Evolutionary conservation across 2,888 invertebrate species (phyloP), one percentile per base, ranked within the genome.

Genomic region (Sinotaia quadrata): DNA sequence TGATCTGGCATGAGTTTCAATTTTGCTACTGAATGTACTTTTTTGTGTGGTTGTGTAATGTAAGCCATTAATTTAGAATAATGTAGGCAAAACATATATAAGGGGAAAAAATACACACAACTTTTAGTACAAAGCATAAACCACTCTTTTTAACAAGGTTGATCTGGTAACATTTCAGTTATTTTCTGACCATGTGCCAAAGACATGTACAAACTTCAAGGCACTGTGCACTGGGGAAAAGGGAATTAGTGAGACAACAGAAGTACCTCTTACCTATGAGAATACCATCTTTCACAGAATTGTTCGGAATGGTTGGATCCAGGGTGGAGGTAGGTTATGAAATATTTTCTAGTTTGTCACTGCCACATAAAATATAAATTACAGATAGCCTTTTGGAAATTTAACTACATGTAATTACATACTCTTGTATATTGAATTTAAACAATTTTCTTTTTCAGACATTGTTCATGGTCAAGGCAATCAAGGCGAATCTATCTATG

Each of bases 161-260:
- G n/a, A n/a, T n/a, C n/a, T n/a, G n/a, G n/a, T n/a, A n/a, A n/a
- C n/a, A n/a, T n/a, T n/a, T 60, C 75, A 87, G 87, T 72, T 88
- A 52, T 88, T 85, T 73, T 80, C 81, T 52, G 84, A 87, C 68
- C 91, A 94, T 92, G 96, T 96, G 85, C 92, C 97, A 88, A 96
- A 96, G 91, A 96, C 88, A 1, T 87, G 88, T 95, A 94, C 95
- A 94, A 91, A 97, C 75, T 90, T 88, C 75, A 81, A 83, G 79
- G 84, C 79, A 24, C 83, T 87, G 73, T 89, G 86, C 71, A 85
- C 84, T 60, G 89, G 85, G 76, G 86, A 85, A 69, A 82, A 81
- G 44, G 88, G 87, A 7, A 75, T 75, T 24, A 83, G 87, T 2
- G 71, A 78, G 44, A 75, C 75, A 18, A 77, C 81, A 47, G 82